Conservation (phyloP, 2,113 vertebrate species). For the Antechinus flavipes region DNA sequence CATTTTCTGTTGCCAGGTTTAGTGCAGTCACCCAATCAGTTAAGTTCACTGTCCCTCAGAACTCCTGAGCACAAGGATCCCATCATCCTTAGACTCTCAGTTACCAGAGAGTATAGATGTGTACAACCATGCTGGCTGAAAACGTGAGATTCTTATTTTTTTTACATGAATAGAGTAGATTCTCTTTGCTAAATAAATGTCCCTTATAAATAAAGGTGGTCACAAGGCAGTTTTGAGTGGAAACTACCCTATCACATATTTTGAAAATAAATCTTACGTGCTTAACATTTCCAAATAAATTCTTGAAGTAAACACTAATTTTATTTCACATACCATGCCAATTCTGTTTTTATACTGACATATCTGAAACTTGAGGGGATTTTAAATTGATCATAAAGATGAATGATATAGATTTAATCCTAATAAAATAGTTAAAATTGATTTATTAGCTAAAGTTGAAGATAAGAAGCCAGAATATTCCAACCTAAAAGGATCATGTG, state of each 20-base stretch:
- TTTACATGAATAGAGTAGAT: not conserved
- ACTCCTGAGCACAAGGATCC: not conserved
- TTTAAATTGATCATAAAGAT: not conserved
- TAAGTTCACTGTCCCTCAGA: not conserved
- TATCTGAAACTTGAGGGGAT: not conserved
- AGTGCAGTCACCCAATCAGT: not conserved
- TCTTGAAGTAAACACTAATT: fast-evolving
- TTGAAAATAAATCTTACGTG: not conserved
- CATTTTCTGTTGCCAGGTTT: not conserved
- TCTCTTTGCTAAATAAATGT: not conserved
- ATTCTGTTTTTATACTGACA: not conserved
- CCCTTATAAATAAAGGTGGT: not conserved
- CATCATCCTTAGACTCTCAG: not conserved
- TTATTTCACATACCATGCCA: not conserved
- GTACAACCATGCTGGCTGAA: not conserved
- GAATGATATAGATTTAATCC: not conserved
- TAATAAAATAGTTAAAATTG: not conserved
- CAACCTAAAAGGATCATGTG: not conserved
- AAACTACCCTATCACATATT: fast-evolving
- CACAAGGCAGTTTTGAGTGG: not conserved
- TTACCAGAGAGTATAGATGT: not conserved
- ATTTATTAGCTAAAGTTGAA: not conserved
- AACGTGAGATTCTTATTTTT: not conserved
- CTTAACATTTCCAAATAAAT: not conserved
- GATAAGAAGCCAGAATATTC: not conserved